Percentiles rank a stretch among this genome's conserved stretches.
Evolutionary conservation across 2,888 invertebrate genomes (phyloP).

Genomic region (Epinotia demarniana): DNA sequence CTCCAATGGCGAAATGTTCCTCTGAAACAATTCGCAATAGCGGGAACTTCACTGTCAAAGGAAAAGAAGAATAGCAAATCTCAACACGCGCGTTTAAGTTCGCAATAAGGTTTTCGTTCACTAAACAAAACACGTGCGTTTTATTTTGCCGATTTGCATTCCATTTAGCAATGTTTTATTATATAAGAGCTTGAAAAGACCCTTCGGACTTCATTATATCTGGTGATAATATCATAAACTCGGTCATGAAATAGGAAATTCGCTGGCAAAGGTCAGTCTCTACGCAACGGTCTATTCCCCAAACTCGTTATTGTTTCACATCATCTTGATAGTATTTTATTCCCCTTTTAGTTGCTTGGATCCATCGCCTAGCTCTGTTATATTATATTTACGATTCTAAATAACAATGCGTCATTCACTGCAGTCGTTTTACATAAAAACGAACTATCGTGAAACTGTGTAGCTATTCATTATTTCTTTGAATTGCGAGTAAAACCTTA

Average conservation of each 20-base stretch:
- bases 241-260: conserved; percentile 29
- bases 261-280: conserved; percentile 64
- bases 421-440: background rate
- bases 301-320: conserved; percentile 74
- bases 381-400: conserved; percentile 2
- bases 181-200: conserved; percentile 3
- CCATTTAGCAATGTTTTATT: background rate
- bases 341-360: conserved; percentile 19
- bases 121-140: conserved; percentile 40
- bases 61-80: conserved; percentile 71
- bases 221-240: conserved; percentile 31
- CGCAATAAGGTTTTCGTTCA: conserved; percentile 46
- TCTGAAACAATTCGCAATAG: conserved; percentile 79
- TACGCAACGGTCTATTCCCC: conserved; percentile 65
- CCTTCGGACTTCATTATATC: conserved; percentile 28
- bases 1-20: conserved; percentile 74
- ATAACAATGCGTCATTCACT: background rate
- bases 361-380: background rate
- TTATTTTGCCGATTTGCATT: conserved; percentile 9
- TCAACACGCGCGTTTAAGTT: conserved; percentile 60
- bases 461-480: conserved; percentile 33
- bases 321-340: conserved; percentile 58
- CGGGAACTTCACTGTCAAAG: conserved; percentile 76
- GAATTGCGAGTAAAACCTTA: conserved; percentile 49
- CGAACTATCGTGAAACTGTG: conserved; percentile 25